These are phyloP conservation scores for Cremastinae sp. DNA, from an alignment of 2,888 invertebrate genomes.

Conservation along the genomic window DNA sequence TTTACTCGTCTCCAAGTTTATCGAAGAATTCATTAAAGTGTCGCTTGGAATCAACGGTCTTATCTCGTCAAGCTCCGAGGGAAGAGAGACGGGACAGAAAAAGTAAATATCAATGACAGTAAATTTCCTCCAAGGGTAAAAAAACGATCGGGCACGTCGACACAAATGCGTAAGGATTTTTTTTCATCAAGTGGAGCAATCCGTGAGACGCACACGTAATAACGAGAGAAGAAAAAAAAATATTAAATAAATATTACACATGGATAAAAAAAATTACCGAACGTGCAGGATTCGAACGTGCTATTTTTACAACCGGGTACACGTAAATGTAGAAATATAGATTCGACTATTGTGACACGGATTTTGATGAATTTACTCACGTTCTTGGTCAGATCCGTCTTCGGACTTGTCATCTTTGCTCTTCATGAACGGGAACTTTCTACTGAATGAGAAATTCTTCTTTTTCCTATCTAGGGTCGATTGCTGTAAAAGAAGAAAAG, in stretches of 20 bases:
- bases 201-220: conserved; percentile 35
- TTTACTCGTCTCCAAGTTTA: background rate
- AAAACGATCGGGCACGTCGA: conserved; percentile 35
- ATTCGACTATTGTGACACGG: conserved; percentile 19
- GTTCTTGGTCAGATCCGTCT: conserved; percentile 98
- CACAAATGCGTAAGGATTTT: conserved; percentile 24
- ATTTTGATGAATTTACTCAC: conserved; percentile 85
- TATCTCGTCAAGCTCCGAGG: background rate
- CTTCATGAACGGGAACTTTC: conserved; percentile 99
- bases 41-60: background rate
- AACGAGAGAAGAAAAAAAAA: conserved; percentile 17
- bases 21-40: background rate
- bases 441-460: conserved; percentile 98
- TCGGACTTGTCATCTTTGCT: conserved; percentile 99
- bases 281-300: conserved; percentile 72
- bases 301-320: conserved; percentile 41
- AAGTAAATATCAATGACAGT: conserved; percentile 4
- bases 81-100: background rate
- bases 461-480: conserved; percentile 97
- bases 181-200: conserved; percentile 28
- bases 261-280: conserved; percentile 66
- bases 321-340: conserved; percentile 31
- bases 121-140: conserved; percentile 10
- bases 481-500: conserved; percentile 83
- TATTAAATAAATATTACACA: conserved; percentile 29